Conservation (phyloP, 2,797 vertebrate species). For the Cossypha polioptera region DNA sequence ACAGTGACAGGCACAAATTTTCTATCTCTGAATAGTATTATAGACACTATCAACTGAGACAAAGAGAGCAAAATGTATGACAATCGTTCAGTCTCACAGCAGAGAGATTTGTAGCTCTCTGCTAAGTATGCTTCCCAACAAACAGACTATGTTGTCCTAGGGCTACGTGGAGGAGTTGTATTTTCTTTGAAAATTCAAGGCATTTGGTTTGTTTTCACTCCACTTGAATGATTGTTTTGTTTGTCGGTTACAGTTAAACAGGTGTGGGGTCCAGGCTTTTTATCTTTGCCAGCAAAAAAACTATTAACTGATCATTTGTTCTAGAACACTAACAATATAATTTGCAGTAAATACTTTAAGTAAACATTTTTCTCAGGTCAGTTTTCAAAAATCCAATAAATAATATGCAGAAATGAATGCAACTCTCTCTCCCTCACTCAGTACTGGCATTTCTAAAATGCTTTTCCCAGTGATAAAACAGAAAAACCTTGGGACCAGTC, state of each 20-base stretch:
- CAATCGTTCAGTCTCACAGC: constrained; percentile 85
- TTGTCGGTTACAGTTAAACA: constrained; percentile 30
- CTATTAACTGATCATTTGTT: constrained; percentile 37
- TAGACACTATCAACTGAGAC: constrained; percentile 84
- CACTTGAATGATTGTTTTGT: constrained; percentile 60
- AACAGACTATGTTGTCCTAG: constrained; percentile 85
- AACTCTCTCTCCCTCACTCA: background rate
- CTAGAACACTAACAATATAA: background rate
- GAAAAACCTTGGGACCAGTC: constrained; percentile 18
- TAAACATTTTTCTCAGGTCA: constrained; percentile 19
- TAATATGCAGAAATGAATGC: background rate
- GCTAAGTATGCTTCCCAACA: constrained; percentile 83
- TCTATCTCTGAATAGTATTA: constrained; percentile 76
- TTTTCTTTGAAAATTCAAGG: constrained; percentile 77
- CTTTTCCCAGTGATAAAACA: constrained; percentile 42
- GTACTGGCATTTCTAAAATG: constrained; percentile 42
- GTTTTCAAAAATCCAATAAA: constrained; percentile 36
- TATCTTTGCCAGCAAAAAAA: constrained; percentile 26
- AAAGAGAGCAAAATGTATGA: constrained; percentile 86
- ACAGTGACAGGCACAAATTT: constrained; percentile 74
- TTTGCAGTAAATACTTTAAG: constrained; percentile 18
- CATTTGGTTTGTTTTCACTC: constrained; percentile 78
- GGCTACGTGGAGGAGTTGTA: constrained; percentile 81
- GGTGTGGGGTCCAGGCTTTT: constrained; percentile 20
- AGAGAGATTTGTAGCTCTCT: constrained; percentile 85